phyloP scores from a whole-genome alignment of 2,113 vertebrate species.

The Misgurnus mizolepis region DNA sequence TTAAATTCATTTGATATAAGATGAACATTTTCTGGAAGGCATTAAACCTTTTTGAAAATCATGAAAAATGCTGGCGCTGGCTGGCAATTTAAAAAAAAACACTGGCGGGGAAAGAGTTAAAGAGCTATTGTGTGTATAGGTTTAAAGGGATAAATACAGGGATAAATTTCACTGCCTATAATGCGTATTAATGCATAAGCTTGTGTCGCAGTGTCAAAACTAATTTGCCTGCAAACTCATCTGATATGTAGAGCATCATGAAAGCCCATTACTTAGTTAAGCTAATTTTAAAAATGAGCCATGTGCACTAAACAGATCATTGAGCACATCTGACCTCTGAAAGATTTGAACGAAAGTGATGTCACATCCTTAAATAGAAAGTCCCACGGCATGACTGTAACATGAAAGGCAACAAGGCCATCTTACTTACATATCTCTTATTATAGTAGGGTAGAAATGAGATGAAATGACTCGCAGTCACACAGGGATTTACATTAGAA shows the following conservation, averaged over 20 bases:
- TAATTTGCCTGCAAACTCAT: conserved; percentile 21
- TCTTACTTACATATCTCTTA: conserved; percentile 7
- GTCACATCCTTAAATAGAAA: conserved; percentile 7
- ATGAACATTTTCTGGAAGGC: no score
- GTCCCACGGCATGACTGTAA: conserved; percentile 20
- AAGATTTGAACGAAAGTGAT: neutral
- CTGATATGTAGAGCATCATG: conserved; percentile 31
- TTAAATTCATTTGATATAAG: no score
- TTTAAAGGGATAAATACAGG: no score
- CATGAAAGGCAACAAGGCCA: conserved; percentile 9
- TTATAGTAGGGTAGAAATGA: conserved; percentile 5
- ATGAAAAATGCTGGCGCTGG: no score
- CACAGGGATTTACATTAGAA: neutral
- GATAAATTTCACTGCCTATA: no score
- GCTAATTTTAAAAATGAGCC: conserved; percentile 38
- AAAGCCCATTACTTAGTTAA: conserved; percentile 34
- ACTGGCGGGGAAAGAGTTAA: no score
- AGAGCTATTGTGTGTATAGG: no score
- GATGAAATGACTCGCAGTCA: neutral
- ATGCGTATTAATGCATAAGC: no score
- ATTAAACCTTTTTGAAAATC: no score
- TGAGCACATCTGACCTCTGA: conserved; percentile 20
- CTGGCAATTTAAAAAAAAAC: no score
- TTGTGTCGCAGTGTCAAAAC: neutral
- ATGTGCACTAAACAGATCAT: conserved; percentile 33